Evolutionary conservation across 2,797 vertebrate genomes (phyloP), one percentile per base, ranked within the genome.

Genomic region (Echiichthys vipera): DNA sequence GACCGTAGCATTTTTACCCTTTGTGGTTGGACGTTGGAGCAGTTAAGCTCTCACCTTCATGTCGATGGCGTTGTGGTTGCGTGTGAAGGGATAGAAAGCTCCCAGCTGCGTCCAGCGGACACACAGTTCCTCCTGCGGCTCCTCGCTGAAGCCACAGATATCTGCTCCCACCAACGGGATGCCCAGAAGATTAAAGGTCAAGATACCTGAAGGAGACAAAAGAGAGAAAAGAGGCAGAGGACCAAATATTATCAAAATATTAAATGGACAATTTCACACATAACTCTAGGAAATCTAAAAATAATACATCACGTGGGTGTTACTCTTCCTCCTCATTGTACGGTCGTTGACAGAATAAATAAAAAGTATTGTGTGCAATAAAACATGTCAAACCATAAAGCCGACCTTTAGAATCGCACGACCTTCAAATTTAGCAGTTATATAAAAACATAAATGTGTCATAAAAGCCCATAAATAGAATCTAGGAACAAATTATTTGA

Each of bases 111-210:
- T 97, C 96, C 96, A 97, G 59, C 95, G 95, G 39, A 95, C 80
- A 70, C 96, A 98, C 30, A 98, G 91, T 65, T 98, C 96, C 83
- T 96, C 97, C 0, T 94, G 88, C 1, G 95, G 83, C 77, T 95
- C 90, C 69, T 94, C 93, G 0, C 94, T 92, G 85, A 98, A 97
- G 45, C 96, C 96, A 0, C 96, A 97, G 82, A 96, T 92, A 77
- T 97, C 95, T 0, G 95, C 96, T n/a, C 96, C 96, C 0, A 96
- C 94, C 87, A 97, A 74, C 0, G 96, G 95, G 70, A 96, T 92
- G 40, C 96, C 96, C 1, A 97, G 91, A 37, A 98, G 93, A 86
- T 96, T 97, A 91, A 98, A 97, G 61, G 94, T 97, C 87, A 98
- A 86, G 55, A 97, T 85, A 37, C 96, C 96, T 97, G 74, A 4